Base-by-base conservation (phyloP, 2,113 vertebrate species). In the Malurus melanocephalus region DNA sequence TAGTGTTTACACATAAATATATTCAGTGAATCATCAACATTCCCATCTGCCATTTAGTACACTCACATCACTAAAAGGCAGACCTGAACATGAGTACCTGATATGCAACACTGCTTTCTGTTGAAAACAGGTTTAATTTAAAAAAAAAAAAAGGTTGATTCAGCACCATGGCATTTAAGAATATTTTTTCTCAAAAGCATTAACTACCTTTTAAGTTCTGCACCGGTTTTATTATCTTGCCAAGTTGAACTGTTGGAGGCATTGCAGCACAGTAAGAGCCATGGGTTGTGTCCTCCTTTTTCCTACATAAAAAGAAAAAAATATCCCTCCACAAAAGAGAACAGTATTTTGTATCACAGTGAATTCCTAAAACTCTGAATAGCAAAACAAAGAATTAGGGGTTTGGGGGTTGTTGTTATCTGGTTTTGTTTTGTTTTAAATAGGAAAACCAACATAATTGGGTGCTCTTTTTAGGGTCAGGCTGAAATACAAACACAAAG, bases 21-120 rank as follows among this genome's bases (percentile, higher is more conserved):
- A 68, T n/a, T 52, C 16, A 74, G 23, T 88, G 90, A 93, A 60
- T 88, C 88, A 93, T 46, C 79, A 77, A 23, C 85, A 53, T 78
- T 75, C 45, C 80, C 92, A 92, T 65, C 80, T 89, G 77, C 80
- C 69, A 73, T 51, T 91, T 73, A 88, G 62, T 72, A 81, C 51
- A 51, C 17, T 86, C 42, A 22, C 23, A 33, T 52, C 24, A 60
- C 38, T 62, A 22, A 67, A 85, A 46, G 32, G 43, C 35, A 86
- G 43, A 86, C 32, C 55, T 55, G 33, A 46, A 60, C 21, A 35
- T 0, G 3, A 82, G 24, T 5, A 77, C 26, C 30, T 66, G 32
- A 57, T 64, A n/a, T 75, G 40, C 35, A 84, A 32, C 5, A 22
- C 13, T 3, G 13, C 2, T 2, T 60, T 84, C 51, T 60, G 35